Percentiles rank a stretch among this genome's conserved stretches.
Evolutionary conservation across 2,113 vertebrate species (phyloP).

Genomic region (Saguinus midas): DNA sequence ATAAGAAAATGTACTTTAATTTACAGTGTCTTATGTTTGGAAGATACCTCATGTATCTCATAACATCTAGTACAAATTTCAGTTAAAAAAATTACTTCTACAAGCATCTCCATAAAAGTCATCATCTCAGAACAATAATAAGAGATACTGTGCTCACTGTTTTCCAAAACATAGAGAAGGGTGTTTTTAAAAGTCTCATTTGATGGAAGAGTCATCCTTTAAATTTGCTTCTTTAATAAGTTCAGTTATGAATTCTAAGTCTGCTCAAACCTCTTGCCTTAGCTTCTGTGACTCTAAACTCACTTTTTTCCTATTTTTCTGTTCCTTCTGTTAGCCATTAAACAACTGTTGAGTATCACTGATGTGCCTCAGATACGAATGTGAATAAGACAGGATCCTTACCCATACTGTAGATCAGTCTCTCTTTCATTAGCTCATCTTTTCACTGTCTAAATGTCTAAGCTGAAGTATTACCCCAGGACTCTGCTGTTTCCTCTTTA

Average conservation of each 20-base stretch:
- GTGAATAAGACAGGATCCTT: background rate
- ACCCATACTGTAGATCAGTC: background rate
- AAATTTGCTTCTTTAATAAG: slow-evolving; percentile 11
- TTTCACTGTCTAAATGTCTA: background rate
- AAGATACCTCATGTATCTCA: background rate
- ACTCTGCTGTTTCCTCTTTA: background rate
- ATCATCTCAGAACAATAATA: background rate
- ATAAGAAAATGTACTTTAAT: slow-evolving; percentile 25
- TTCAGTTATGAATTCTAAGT: background rate
- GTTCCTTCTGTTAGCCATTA: background rate
- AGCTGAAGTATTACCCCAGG: background rate
- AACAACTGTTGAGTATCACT: background rate
- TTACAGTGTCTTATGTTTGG: background rate
- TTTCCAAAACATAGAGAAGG: background rate
- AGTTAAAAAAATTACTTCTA: background rate
- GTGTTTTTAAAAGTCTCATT: background rate
- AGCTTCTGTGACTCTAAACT: background rate
- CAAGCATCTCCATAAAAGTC: background rate
- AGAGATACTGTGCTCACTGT: background rate
- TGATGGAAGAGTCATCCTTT: background rate
- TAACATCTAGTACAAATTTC: background rate
- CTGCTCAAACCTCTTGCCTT: background rate
- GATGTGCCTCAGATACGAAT: background rate
- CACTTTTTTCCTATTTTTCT: background rate
- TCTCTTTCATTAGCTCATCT: background rate